phyloP scores from a whole-genome alignment of 2,797 vertebrate species.

The Coluber constrictor region DNA sequence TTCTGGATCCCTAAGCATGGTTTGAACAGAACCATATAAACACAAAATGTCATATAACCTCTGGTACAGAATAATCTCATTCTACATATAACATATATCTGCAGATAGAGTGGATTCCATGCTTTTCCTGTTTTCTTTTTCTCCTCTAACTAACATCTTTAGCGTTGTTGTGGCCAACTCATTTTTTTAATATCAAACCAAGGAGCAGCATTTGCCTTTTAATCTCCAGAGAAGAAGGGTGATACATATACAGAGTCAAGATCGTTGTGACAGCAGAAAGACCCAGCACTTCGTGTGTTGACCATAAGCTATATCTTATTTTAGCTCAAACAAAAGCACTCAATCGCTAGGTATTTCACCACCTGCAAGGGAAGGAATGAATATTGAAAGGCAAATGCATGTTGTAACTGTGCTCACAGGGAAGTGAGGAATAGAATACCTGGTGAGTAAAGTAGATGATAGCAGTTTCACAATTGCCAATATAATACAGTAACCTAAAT shows the following conservation, averaged over 20 bases:
- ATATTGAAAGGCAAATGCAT: slow-evolving; percentile 21
- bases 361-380: slow-evolving; percentile 31
- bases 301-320: slow-evolving; percentile 65
- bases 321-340: slow-evolving; percentile 54
- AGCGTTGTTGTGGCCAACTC: slow-evolving; percentile 34
- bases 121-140: not conserved
- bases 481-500: not conserved
- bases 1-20: not conserved
- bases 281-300: slow-evolving; percentile 57
- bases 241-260: slow-evolving; percentile 63
- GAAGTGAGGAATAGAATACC: not conserved
- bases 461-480: not conserved
- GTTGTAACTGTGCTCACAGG: not conserved
- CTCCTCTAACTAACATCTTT: not conserved
- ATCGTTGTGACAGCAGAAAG: slow-evolving; percentile 61
- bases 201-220: slow-evolving; percentile 61
- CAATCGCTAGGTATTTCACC: slow-evolving; percentile 35
- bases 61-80: not conserved
- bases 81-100: not conserved
- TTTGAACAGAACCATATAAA: not conserved
- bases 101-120: not conserved
- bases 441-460: not conserved
- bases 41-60: not conserved
- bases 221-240: slow-evolving; percentile 61
- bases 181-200: slow-evolving; percentile 44